Conservation (phyloP, 2,113 vertebrate species). For the Drymodes brunneopygia region DNA sequence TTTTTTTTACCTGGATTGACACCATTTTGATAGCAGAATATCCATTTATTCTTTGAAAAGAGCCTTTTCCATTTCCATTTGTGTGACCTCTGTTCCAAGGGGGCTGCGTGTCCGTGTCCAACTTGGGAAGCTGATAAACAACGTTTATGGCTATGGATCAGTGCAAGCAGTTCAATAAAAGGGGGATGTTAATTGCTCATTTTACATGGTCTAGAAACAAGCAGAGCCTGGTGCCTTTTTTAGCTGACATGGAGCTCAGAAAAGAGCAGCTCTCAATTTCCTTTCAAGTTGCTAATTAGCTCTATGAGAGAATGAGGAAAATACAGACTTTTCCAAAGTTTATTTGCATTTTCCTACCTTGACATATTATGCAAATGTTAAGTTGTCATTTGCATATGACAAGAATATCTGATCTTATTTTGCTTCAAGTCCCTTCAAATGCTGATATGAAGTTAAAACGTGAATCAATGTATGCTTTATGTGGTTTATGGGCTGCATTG, state of each 20-base stretch:
- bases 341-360: slow-evolving; percentile 64
- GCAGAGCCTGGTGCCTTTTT: not conserved
- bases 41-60: no score
- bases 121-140: not conserved
- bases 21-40: not conserved
- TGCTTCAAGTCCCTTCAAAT: slow-evolving; percentile 34
- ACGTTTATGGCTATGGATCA: not conserved
- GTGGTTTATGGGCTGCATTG: not conserved
- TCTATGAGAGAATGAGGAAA: slow-evolving; percentile 18
- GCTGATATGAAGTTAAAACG: not conserved
- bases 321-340: slow-evolving; percentile 30
- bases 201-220: not conserved
- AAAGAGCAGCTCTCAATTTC: not conserved
- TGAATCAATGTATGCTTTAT: not conserved
- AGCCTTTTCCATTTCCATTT: not conserved
- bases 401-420: slow-evolving; percentile 30
- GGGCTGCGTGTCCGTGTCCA: not conserved
- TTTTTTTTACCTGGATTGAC: not conserved
- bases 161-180: not conserved
- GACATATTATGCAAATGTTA: slow-evolving; percentile 47
- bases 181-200: not conserved
- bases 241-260: not conserved
- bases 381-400: slow-evolving; percentile 57
- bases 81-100: not conserved
- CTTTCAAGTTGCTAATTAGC: slow-evolving; percentile 49